Base-by-base conservation (phyloP, 2,888 invertebrate genomes). In the Trachelus stipa region DNA sequence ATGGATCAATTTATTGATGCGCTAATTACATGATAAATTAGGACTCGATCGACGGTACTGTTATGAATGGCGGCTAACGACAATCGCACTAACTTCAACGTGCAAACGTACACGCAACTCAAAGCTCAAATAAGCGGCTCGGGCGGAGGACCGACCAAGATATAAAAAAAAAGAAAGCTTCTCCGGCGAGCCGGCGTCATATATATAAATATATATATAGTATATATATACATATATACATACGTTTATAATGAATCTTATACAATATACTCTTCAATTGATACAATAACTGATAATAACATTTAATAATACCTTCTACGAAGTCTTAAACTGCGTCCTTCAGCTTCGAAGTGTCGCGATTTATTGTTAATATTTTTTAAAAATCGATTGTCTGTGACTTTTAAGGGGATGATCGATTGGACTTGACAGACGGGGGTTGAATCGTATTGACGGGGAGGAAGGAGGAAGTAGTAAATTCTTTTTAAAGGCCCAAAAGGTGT, bases 181-280 rank as follows among this genome's bases (percentile, higher is more conserved):
- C 91, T 91, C 91, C 91, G 90, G 91, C 91, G 89, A 91, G 91
- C 91, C 89, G 89, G 88, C 89, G 88, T 87, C 87, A 88, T 89
- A 78, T 88, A 88, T 83, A 87, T 88, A 88, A 82, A 87, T 84
- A 85, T 78, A 84, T 82, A 81, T 82, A 80, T 77, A 81, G 77
- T 80, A 80, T 82, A 80, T 80, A 82, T 78, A 80, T 76, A 82
- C 78, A 78, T 85, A 82, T 80, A 79, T 84, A 85, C 83, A 86
- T 84, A 86, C 85, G 86, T 89, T 88, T 88, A 88, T 86, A 89
- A 40, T 85, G 84, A 88, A 87, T 86, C 86, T 88, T 88, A 87
- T 87, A 87, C 85, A 85, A 81, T 87, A 85, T 88, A 89, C 87
- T 87, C 87, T 86, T 40, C 40, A 40, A 40, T 40, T 40, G 40